Evolutionary conservation across 2,888 invertebrate genomes (phyloP), one percentile per base, ranked within the genome.

Genomic region (Cylindroiulus punctatus): DNA sequence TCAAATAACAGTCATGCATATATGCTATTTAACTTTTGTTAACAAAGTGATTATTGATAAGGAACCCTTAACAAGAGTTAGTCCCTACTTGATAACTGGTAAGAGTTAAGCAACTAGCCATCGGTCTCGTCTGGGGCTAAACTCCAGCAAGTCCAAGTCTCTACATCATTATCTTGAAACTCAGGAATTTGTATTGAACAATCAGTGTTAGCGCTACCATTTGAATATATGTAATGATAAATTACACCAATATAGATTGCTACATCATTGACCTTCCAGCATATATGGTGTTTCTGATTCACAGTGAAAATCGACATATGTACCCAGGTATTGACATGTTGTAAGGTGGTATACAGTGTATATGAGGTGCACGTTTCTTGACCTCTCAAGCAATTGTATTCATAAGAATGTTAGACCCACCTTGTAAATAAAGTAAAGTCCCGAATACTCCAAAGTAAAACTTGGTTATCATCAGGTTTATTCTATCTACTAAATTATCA

Each of bases 111-210:
- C 26, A 83, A 40, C 42, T 83, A n/a, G 17, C 85, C 85, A 52
- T 36, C 65, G 36, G 12, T 36, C n/a, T 65, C n/a, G 76, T 85
- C 85, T 0, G 85, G 65, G 7, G 85, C 30, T 40, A 52, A 40
- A 65, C 85, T 65, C 85, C 85, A 85, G 26, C 85, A 85, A 22
- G 76, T 76, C 76, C 85, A 85, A n/a, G 36, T 85, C 30, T 76
- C 85, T 85, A 32, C 30, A n/a, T 65, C 47, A 3, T 36, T 36
- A 19, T 47, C 52, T 7, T 85, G 47, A 14, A 65, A 65, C 3
- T 19, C 22, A 14, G n/a, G 1, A 22, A 85, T 52, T 1, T 2
- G 19, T 7, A 85, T 65, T 40, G 36, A n/a, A n/a, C 85, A 85
- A 12, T 85, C 42, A 1, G 0, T 22, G 8, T 76, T 40, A 14